These are phyloP conservation scores for Catocala sponsa DNA, from an alignment of 2,888 invertebrate species.

Conservation along the genomic window DNA sequence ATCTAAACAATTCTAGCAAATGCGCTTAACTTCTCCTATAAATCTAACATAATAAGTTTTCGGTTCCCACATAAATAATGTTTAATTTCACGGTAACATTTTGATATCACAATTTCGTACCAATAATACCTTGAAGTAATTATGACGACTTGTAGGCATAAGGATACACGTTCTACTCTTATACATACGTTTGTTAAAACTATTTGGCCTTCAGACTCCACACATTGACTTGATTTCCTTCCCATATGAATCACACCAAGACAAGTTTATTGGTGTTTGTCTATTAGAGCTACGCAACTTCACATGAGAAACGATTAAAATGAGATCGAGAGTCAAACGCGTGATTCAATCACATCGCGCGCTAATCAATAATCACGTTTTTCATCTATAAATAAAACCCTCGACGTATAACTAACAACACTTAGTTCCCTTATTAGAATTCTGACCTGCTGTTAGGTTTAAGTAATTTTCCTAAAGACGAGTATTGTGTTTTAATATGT, in stretches of 20 bases:
- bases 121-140: slow-evolving; percentile 11
- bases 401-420: slow-evolving; percentile 25
- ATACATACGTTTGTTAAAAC: slow-evolving; percentile 23
- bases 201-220: slow-evolving; percentile 45
- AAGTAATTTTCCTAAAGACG: slow-evolving; percentile 53
- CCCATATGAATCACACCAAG: slow-evolving; percentile 51
- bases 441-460: slow-evolving; percentile 40
- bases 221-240: slow-evolving; percentile 43
- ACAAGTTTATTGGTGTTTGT: slow-evolving; percentile 41
- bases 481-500: slow-evolving; percentile 55
- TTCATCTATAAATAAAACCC: slow-evolving; percentile 21
- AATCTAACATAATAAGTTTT: neutral
- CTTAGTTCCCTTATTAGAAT: slow-evolving; percentile 36
- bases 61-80: slow-evolving; percentile 11
- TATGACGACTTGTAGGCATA: slow-evolving; percentile 20
- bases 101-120: slow-evolving; percentile 10
- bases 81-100: slow-evolving; percentile 10
- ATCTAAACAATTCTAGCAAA: no score
- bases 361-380: slow-evolving; percentile 18
- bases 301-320: slow-evolving; percentile 39
- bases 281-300: slow-evolving; percentile 32
- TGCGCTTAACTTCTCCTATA: neutral
- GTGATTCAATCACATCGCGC: slow-evolving; percentile 24
- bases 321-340: slow-evolving; percentile 37
- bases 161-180: slow-evolving; percentile 22